These are phyloP conservation scores for Tetragonisca angustula DNA, from an alignment of 2,888 invertebrate species.

Conservation along the genomic window DNA sequence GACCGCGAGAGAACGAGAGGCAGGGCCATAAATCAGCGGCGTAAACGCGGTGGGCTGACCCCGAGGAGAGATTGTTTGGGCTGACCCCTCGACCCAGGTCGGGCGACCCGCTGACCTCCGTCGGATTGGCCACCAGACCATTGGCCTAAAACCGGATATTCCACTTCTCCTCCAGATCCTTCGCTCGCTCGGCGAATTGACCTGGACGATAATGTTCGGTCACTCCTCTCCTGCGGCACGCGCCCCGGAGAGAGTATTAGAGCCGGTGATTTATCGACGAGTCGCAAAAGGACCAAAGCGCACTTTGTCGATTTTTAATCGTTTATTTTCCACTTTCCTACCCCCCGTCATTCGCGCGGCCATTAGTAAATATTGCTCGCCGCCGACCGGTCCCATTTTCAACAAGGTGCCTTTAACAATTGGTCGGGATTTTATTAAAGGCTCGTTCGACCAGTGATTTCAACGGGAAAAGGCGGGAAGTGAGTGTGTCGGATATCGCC, in stretches of 20 bases:
- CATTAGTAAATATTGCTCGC: conserved; percentile 39
- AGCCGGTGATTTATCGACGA: conserved; percentile 78
- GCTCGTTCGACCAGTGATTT: not conserved
- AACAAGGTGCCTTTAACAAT: not conserved
- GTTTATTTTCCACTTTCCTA: conserved; percentile 64
- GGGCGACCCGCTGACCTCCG: conserved; percentile 65
- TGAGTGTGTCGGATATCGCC: too few species aligned
- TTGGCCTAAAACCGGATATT: conserved; percentile 76
- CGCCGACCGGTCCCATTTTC: not conserved
- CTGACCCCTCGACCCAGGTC: conserved; percentile 81
- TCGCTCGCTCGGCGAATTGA: conserved; percentile 64
- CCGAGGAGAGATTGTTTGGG: conserved; percentile 82
- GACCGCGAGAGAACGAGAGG: conserved; percentile 54
- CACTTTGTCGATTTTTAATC: conserved; percentile 64
- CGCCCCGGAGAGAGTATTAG: conserved; percentile 70
- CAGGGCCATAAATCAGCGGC: conserved; percentile 81
- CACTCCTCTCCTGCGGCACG: conserved; percentile 82
- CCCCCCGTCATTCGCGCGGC: conserved; percentile 32
- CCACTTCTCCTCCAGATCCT: conserved; percentile 35
- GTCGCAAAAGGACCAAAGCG: conserved; percentile 24
- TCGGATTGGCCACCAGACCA: conserved; percentile 60
- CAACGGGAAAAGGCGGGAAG: not conserved
- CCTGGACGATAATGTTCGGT: conserved; percentile 80
- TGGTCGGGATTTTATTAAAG: conserved; percentile 2
- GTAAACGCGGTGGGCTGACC: conserved; percentile 80